Base-by-base conservation (phyloP, 2,888 invertebrate genomes). In the Iselma pallidipennis region DNA sequence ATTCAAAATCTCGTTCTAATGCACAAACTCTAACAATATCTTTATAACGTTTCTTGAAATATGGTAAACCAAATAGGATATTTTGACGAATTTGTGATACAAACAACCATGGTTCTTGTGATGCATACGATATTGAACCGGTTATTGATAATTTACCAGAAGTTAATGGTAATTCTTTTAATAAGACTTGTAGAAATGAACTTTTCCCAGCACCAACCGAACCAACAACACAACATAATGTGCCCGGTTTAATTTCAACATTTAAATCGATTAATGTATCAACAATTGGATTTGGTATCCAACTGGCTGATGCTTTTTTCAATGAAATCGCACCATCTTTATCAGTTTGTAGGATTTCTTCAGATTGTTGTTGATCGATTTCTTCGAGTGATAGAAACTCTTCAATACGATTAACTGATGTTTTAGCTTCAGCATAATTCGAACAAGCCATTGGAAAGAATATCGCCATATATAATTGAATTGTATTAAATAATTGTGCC, bases 81-180 rank as follows among this genome's bases (percentile, higher is more conserved):
- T 95, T 95, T 71, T 92, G 89, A 49, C 89, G 83, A 0, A 95
- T 85, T 4, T 88, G 88, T 0, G 88, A 88, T 0, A 87, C 85
- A 71, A 90, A 90, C 2, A 90, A 80, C 94, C 94, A 95, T 0
- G 94, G 89, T 71, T 93, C 91, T 81, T 94, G 93, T 54, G 91
- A 87, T 2, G 91, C 89, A 76, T 91, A 95, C 0, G 89, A 84
- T 10, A 89, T 72, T 1, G 79, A 81, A 6, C 93, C 93, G 1
- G 84, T 84, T 12, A 91, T 78, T 1, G 83, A 77, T 48, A 92
- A 73, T 0, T 82, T 83, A 0, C 94, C 94, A 16, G 82, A 79
- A 1, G 82, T 80, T 7, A 88, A 81, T 0, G 87, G 85, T 23
- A 94, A 78, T 80, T 95, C 94, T 21, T 88, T 88, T 59, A 94